A percentile compares a stretch with the other conserved stretches of the same genome.
These are phyloP conservation scores for Lycocerus yunnanus DNA, from an alignment of 2,888 invertebrate species.

Conservation along the genomic window DNA sequence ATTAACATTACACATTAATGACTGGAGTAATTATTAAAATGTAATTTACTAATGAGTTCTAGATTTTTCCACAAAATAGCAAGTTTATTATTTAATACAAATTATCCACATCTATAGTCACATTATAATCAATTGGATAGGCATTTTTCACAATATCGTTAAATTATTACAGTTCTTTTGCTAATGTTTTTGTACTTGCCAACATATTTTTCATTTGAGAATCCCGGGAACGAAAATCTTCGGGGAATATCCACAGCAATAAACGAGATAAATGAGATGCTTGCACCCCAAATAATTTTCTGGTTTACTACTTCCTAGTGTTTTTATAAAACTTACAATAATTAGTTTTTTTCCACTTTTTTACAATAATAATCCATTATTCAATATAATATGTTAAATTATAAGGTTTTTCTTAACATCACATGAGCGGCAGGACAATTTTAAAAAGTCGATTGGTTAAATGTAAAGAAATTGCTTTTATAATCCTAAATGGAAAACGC, in stretches of 20 bases:
- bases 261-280: not conserved
- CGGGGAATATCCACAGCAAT: not conserved
- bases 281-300: not conserved
- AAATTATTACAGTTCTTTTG: not conserved
- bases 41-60: too few species aligned
- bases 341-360: too few species aligned
- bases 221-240: not conserved
- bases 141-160: not conserved
- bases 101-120: not conserved
- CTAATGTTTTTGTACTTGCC: not conserved
- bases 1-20: too few species aligned
- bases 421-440: not conserved
- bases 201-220: not conserved
- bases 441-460: not conserved
- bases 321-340: too few species aligned
- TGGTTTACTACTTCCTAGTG: not conserved
- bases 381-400: too few species aligned
- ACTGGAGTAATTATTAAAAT: too few species aligned
- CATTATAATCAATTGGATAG: not conserved
- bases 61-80: too few species aligned
- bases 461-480: not conserved
- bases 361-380: not conserved
- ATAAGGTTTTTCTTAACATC: not conserved
- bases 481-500: not conserved
- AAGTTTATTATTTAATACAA: not conserved